These are phyloP conservation scores for Hylyphantes graminicola DNA, from an alignment of 1,140 invertebrate genomes.

Conservation along the genomic window DNA sequence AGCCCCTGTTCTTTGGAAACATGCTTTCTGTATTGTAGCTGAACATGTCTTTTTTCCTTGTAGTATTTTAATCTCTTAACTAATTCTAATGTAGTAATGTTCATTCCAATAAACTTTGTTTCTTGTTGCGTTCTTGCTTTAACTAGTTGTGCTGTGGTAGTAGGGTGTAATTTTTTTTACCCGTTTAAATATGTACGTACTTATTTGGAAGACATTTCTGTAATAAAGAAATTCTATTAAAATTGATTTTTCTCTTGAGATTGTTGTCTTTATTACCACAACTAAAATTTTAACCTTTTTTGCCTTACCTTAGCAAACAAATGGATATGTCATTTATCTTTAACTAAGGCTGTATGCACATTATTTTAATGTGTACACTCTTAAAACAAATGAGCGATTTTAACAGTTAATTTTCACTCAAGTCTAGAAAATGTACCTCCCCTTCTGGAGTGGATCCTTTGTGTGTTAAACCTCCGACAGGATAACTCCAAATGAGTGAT, in stretches of 20 bases:
- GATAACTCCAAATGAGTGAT: too few species aligned
- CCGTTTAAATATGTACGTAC: slow-evolving; percentile 35
- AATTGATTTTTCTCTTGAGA: neutral
- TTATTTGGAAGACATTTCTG: slow-evolving; percentile 35
- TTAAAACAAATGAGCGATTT: too few species aligned
- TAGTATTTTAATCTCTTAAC: slow-evolving; percentile 26
- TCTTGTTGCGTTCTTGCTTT: slow-evolving; percentile 5
- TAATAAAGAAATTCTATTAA: slow-evolving; percentile 49
- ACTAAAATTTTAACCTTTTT: too few species aligned
- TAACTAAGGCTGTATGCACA: too few species aligned
- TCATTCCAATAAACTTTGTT: slow-evolving; percentile 41
- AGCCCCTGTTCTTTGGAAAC: slow-evolving; percentile 52
- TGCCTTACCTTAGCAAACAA: too few species aligned
- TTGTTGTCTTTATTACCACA: neutral
- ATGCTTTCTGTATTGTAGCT: slow-evolving; percentile 52
- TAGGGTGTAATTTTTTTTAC: slow-evolving; percentile 54
- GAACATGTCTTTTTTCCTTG: slow-evolving; percentile 39
- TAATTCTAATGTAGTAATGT: slow-evolving; percentile 37
- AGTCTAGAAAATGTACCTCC: too few species aligned
- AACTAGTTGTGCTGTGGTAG: slow-evolving; percentile 53
- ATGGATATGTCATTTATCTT: too few species aligned
- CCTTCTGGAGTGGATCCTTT: too few species aligned
- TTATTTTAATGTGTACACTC: too few species aligned
- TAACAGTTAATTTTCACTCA: too few species aligned
- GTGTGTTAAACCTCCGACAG: too few species aligned